Percentiles rank a stretch among this genome's conserved stretches.
Evolutionary conservation across 2,797 vertebrate genomes (phyloP).

Genomic region (Toxotes lorentzi): DNA sequence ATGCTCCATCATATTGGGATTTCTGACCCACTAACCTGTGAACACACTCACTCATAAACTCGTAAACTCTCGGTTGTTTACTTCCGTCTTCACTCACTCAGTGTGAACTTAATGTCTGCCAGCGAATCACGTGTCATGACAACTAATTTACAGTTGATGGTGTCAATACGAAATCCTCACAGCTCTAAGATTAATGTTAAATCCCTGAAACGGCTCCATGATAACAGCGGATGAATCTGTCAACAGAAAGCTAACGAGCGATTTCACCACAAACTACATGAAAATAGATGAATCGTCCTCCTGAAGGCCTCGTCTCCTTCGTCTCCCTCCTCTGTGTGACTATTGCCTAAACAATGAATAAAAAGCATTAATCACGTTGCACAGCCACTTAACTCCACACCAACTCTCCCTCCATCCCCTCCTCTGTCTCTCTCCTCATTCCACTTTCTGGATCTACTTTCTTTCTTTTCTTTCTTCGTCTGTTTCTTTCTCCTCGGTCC

Average conservation of each 20-base stretch:
- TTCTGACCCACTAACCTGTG: too few species aligned
- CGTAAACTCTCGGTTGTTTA: too few species aligned
- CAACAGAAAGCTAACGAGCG: slow-evolving; percentile 22
- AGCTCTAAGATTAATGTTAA: slow-evolving; percentile 29
- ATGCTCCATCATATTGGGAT: too few species aligned
- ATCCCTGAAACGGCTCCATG: slow-evolving; percentile 25
- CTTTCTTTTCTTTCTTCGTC: neutral
- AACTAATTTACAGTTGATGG: slow-evolving; percentile 26
- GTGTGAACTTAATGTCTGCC: too few species aligned
- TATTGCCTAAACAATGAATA: slow-evolving; percentile 68
- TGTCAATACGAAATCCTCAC: neutral
- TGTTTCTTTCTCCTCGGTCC: neutral
- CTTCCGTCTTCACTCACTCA: too few species aligned
- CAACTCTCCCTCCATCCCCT: slow-evolving; percentile 10
- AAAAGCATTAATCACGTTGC: slow-evolving; percentile 67
- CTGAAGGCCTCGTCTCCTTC: neutral
- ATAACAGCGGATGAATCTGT: slow-evolving; percentile 41
- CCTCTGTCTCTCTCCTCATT: neutral
- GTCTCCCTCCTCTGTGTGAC: neutral
- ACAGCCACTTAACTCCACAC: slow-evolving; percentile 59
- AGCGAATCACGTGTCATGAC: too few species aligned
- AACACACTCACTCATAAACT: too few species aligned
- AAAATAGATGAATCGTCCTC: slow-evolving; percentile 2
- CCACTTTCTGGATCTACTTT: too few species aligned
- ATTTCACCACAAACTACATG: neutral